These are phyloP conservation scores for Mythimna ferrago DNA, from an alignment of 2,888 invertebrate genomes.

Conservation along the genomic window DNA sequence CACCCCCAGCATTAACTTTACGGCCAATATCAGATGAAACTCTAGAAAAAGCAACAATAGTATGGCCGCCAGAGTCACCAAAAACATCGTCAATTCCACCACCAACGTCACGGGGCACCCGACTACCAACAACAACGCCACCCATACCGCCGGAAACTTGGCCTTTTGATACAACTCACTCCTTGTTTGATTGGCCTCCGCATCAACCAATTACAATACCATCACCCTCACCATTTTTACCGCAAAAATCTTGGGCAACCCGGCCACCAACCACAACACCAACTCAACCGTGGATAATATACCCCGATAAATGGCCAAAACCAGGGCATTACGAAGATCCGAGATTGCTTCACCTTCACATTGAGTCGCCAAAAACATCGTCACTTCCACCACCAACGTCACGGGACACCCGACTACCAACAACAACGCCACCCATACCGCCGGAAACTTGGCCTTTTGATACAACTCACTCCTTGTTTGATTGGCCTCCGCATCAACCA, in stretches of 20 bases:
- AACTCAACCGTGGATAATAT: slow-evolving; percentile 7
- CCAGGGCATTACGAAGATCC: not conserved
- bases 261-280: slow-evolving; percentile 17
- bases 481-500: not conserved
- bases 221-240: not conserved
- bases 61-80: slow-evolving; percentile 10
- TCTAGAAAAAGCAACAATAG: not conserved
- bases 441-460: slow-evolving; percentile 2
- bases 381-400: not conserved
- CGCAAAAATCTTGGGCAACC: not conserved
- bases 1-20: not conserved
- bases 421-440: not conserved
- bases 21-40: not conserved
- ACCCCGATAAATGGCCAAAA: not conserved
- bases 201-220: not conserved
- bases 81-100: not conserved
- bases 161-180: not conserved
- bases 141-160: slow-evolving; percentile 1
- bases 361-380: not conserved
- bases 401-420: not conserved
- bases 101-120: not conserved
- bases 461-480: not conserved
- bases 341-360: too few species aligned
- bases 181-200: not conserved
- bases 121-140: not conserved